Conservation (phyloP, 2,113 vertebrate species). For the Bostrychus sinensis region DNA sequence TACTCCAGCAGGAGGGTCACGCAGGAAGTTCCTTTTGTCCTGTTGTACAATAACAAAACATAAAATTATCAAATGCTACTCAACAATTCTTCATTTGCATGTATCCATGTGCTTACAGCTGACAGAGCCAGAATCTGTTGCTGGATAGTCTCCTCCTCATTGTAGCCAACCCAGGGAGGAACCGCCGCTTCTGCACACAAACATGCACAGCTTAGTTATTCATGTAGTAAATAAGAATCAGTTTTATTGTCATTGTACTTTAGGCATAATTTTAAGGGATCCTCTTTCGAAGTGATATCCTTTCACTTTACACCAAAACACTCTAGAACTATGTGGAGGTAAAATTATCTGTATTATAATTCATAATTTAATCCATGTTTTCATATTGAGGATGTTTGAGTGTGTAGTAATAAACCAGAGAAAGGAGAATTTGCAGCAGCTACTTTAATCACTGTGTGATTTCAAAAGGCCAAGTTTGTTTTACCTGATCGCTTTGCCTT, state of each 20-base stretch:
- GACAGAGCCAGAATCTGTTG: slow-evolving; percentile 96
- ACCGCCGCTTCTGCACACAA: slow-evolving; percentile 85
- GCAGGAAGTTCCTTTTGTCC: slow-evolving; percentile 76
- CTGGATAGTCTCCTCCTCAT: slow-evolving; percentile 96
- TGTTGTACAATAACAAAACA: slow-evolving; percentile 2
- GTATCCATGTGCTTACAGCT: slow-evolving; percentile 83
- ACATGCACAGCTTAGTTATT: slow-evolving; percentile 26
- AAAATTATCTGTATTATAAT: no score
- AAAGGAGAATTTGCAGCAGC: no score
- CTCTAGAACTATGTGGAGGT: no score
- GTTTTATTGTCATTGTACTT: no score
- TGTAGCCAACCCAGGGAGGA: slow-evolving; percentile 96
- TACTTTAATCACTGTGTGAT: background rate
- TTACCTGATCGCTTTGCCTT: slow-evolving; percentile 92
- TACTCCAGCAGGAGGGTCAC: slow-evolving; percentile 71
- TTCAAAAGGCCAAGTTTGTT: background rate
- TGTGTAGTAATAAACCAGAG: no score
- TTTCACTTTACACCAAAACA: no score
- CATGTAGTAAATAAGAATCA: no score
- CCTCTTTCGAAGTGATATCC: no score
- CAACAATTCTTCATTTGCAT: background rate
- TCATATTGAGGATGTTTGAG: no score
- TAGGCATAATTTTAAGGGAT: no score
- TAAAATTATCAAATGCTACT: background rate
- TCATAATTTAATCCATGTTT: no score